Conservation (phyloP, 2,888 invertebrate genomes). For the Neocrepidodera transversa region DNA sequence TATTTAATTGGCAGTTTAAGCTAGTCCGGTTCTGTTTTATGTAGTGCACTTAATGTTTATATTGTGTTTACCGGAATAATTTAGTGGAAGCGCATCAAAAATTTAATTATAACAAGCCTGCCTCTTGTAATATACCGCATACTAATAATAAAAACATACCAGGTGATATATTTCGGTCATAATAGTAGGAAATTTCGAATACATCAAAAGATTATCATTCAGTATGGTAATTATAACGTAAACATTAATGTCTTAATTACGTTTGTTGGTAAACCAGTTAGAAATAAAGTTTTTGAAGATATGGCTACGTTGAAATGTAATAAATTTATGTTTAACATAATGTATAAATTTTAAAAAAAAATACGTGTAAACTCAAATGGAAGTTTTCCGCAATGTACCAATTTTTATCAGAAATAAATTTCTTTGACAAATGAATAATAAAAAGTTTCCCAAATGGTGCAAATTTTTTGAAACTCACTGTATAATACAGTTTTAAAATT, state of each 20-base stretch:
- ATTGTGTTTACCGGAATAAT: conserved; percentile 34
- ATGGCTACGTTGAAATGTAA: not conserved
- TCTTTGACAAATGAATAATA: too few species aligned
- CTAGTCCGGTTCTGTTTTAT: conserved; percentile 7
- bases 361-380: too few species aligned
- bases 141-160: conserved; percentile 11
- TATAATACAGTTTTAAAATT: too few species aligned
- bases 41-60: conserved; percentile 19
- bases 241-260: conserved; percentile 13
- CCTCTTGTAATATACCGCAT: conserved; percentile 7
- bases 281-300: not conserved
- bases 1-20: not conserved
- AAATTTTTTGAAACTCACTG: too few species aligned
- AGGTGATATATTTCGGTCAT: conserved; percentile 18
- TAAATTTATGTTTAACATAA: too few species aligned
- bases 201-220: conserved; percentile 8
- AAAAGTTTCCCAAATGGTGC: too few species aligned
- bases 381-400: too few species aligned
- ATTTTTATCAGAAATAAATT: too few species aligned
- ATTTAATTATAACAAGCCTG: conserved; percentile 30
- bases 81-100: conserved; percentile 27
- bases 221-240: conserved; percentile 6
- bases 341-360: too few species aligned
- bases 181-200: conserved; percentile 15
- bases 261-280: not conserved